These are phyloP conservation scores for Semaprochilodus insignis DNA, from an alignment of 2,797 vertebrate species.

Conservation along the genomic window DNA sequence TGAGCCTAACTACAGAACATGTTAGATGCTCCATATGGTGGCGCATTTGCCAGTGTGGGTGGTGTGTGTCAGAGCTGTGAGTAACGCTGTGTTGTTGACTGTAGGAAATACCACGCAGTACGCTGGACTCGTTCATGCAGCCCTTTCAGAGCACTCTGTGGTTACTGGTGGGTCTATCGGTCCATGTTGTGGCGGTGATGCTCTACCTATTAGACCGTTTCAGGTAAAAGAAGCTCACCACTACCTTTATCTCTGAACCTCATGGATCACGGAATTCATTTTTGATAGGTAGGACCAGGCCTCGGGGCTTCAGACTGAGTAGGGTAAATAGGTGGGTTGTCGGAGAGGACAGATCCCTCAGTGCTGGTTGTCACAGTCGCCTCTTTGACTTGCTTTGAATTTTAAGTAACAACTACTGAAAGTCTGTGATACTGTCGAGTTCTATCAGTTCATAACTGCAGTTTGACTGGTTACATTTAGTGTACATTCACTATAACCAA, in stretches of 20 bases:
- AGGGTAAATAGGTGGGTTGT: neutral
- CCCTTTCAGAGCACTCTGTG: conserved; percentile 99
- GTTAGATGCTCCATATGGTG: conserved; percentile 48
- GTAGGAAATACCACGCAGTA: conserved; percentile 98
- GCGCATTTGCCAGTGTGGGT: conserved; percentile 54
- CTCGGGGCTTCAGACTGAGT: neutral
- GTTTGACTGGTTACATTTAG: neutral
- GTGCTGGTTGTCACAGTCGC: neutral
- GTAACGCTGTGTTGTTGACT: conserved; percentile 66
- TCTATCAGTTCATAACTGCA: neutral
- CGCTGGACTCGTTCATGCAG: conserved; percentile 99
- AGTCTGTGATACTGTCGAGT: neutral
- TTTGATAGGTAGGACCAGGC: neutral
- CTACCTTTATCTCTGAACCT: conserved; percentile 49
- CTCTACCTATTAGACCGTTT: conserved; percentile 98
- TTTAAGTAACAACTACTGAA: neutral
- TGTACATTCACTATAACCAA: too few relatives aligned
- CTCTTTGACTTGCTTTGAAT: neutral
- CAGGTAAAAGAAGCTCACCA: conserved; percentile 86
- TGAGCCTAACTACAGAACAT: conserved; percentile 34
- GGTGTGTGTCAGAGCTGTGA: conserved; percentile 49
- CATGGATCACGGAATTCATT: neutral
- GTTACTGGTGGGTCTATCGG: conserved; percentile 97
- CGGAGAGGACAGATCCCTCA: neutral
- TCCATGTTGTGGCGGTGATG: conserved; percentile 99